phyloP scores from a whole-genome alignment of 2,888 invertebrate species.

The Lysandra coridon region DNA sequence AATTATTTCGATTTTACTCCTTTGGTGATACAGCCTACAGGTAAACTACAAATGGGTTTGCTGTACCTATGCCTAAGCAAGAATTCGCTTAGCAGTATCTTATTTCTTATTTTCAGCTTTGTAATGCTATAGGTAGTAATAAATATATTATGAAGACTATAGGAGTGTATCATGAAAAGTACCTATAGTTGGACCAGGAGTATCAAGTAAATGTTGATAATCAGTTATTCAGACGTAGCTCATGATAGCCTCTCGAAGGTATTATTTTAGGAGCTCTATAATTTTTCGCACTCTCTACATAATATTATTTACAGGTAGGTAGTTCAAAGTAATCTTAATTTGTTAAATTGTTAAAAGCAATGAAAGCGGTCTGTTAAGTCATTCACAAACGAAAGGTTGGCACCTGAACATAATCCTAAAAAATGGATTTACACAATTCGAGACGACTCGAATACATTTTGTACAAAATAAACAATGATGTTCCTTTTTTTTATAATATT shows the following conservation, averaged over 20 bases:
- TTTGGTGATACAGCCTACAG: background rate
- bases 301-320: background rate
- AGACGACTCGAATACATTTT: conserved; percentile 33
- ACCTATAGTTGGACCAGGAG: background rate
- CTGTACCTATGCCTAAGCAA: background rate
- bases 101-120: background rate
- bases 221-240: background rate
- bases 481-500: too few relatives aligned
- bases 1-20: too few relatives aligned
- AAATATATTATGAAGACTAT: too few relatives aligned
- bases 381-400: background rate
- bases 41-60: background rate
- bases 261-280: too few relatives aligned
- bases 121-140: background rate
- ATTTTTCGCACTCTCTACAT: too few relatives aligned
- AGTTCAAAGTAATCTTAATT: background rate
- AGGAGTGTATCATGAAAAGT: background rate
- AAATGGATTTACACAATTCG: background rate
- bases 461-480: conserved; percentile 33
- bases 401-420: conserved; percentile 10
- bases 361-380: background rate
- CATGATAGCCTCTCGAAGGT: background rate
- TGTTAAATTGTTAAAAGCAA: background rate
- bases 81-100: background rate
- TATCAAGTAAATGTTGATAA: background rate